phyloP scores from a whole-genome alignment of 2,888 invertebrate genomes.

The Dicyrtomina minuta region DNA sequence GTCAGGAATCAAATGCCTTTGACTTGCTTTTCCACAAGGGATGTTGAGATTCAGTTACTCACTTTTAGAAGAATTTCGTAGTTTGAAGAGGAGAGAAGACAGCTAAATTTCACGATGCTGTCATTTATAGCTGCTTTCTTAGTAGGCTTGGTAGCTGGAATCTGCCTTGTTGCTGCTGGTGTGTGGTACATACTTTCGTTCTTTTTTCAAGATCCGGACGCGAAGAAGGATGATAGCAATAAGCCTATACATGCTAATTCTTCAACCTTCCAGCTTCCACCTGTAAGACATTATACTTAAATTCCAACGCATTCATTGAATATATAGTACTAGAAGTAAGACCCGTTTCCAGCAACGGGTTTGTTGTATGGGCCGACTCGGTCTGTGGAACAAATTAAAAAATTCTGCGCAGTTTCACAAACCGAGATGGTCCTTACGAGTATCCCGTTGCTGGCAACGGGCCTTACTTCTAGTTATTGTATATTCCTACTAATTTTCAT shows the following conservation, averaged over 20 bases:
- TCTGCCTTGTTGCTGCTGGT: constrained; percentile 42
- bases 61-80: too few relatives aligned
- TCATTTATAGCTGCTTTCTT: constrained; percentile 44
- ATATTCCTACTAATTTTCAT: neutral
- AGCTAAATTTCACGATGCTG: constrained; percentile 35
- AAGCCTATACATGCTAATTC: constrained; percentile 18
- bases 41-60: too few relatives aligned
- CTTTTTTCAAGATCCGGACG: constrained; percentile 48
- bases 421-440: too few relatives aligned
- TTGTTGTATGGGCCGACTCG: too few relatives aligned
- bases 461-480: too few relatives aligned
- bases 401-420: too few relatives aligned
- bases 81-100: too few relatives aligned
- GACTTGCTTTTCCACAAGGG: too few relatives aligned
- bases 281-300: constrained; percentile 43
- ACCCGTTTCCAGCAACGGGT: too few relatives aligned
- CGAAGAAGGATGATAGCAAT: constrained; percentile 27
- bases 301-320: neutral
- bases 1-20: too few relatives aligned
- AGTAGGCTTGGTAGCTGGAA: constrained; percentile 47
- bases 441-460: too few relatives aligned
- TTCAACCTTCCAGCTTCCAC: constrained; percentile 52
- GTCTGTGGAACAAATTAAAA: too few relatives aligned
- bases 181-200: constrained; percentile 51
- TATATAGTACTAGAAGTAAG: neutral